Evolutionary conservation across 2,113 vertebrate species (phyloP).

Genomic region (Lycaon pictus): DNA sequence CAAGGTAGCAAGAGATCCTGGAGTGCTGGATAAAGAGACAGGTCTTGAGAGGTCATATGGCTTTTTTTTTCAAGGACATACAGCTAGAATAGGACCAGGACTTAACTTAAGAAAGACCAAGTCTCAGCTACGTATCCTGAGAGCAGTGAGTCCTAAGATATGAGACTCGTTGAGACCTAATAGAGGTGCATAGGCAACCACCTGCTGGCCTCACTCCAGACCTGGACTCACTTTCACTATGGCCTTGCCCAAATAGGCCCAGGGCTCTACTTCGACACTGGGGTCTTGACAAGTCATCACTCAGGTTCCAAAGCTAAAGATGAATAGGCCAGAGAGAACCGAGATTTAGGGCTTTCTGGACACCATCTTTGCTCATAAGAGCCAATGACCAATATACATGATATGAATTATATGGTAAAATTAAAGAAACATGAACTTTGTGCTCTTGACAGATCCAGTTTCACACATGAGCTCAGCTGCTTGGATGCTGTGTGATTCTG

Average conservation of each 20-base stretch:
- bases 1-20: neutral
- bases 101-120: neutral
- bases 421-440: neutral
- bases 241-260: neutral
- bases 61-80: neutral
- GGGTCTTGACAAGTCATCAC: neutral
- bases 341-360: neutral
- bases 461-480: neutral
- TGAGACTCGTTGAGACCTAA: neutral
- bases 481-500: neutral
- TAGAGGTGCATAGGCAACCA: neutral
- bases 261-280: neutral
- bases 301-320: neutral
- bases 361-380: neutral
- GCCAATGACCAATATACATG: neutral
- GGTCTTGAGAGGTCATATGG: neutral
- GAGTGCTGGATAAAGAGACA: neutral
- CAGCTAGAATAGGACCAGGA: neutral
- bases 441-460: neutral
- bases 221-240: no score
- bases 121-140: neutral
- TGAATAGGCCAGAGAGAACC: neutral
- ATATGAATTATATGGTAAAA: neutral
- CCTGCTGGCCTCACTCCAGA: neutral
- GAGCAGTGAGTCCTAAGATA: neutral